Evolutionary conservation across 2,797 vertebrate genomes (phyloP).

Genomic region (Pangasius mekongensis): DNA sequence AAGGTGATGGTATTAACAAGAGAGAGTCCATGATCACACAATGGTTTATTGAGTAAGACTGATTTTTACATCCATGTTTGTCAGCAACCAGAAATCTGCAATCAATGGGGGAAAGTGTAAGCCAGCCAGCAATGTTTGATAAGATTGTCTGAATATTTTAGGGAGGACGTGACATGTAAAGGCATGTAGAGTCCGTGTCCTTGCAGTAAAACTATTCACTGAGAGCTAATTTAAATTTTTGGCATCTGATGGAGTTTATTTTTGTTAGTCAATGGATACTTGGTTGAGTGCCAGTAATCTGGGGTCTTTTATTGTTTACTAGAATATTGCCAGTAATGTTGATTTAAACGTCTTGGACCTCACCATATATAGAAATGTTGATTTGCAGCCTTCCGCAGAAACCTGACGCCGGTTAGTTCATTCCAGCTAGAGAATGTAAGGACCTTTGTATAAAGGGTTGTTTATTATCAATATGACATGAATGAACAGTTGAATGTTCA

Average conservation of each 20-base stretch:
- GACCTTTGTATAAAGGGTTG: constrained; percentile 17
- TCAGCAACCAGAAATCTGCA: neutral
- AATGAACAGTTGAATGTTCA: neutral
- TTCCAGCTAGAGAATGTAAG: constrained; percentile 38
- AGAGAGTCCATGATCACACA: neutral
- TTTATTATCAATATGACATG: constrained; percentile 15
- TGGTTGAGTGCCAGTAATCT: constrained; percentile 56
- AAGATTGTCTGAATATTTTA: constrained; percentile 30
- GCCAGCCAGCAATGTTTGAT: constrained; percentile 18
- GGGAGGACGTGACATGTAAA: constrained; percentile 5
- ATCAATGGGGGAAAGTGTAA: neutral
- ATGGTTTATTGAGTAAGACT: neutral
- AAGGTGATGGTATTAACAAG: no score
- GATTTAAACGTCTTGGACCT: constrained; percentile 53
- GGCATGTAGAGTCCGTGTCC: constrained; percentile 13
- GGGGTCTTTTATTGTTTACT: constrained; percentile 56
- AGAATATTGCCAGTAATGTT: constrained; percentile 54
- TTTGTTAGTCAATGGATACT: constrained; percentile 58
- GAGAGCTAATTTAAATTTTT: constrained; percentile 45
- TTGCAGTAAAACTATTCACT: constrained; percentile 31
- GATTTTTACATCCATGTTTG: neutral
- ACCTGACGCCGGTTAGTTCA: constrained; percentile 24
- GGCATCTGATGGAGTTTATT: constrained; percentile 55
- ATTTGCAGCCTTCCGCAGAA: constrained; percentile 36
- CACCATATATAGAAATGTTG: constrained; percentile 61